Evolutionary conservation across 2,888 invertebrate species (phyloP), one percentile per base, ranked within the genome.

Genomic region (Horisme vitalbata): DNA sequence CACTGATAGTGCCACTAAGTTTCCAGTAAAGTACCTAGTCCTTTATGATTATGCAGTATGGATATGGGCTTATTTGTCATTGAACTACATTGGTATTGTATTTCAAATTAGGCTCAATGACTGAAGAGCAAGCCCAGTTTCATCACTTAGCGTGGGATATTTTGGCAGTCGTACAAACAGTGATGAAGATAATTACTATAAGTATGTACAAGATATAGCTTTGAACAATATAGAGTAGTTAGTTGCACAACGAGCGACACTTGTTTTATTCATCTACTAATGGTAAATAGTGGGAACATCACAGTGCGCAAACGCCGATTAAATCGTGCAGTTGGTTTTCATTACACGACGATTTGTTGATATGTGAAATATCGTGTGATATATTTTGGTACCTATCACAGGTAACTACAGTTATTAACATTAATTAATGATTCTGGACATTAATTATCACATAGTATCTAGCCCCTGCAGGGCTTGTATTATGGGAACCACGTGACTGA

Each of bases 201-300:
- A 23, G 26, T 10, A 28, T 21, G 20, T 36, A 43, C 4, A 12
- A 36, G 35, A 14, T n/a, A 1, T 14, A 28, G 2, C 14, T 37
- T 12, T 20, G 46, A 36, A 41, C 37, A 48, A 48, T 48, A 43
- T 47, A 32, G 34, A 49, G 44, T 45, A 39, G 36, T 45, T 41
- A 52, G 45, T 68, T 70, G 49, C 66, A 57, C 61, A 70, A 66
- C 55, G 43, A 48, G 45, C 35, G 55, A 50, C 55, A 52, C 48
- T 61, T 66, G 62, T 63, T 65, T 69, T 61, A 67, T 69, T 66
- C 65, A 61, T 57, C 52, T 58, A 49, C 44, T 52, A 45, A 39
- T 45, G 48, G 56, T 61, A 59, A 59, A 57, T 57, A 56, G 61
- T 59, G 55, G 57, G 61, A 49, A 54, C 45, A 52, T 55, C 43